These are phyloP conservation scores for Cylas formicarius DNA, from an alignment of 1,140 invertebrate genomes.

Conservation along the genomic window DNA sequence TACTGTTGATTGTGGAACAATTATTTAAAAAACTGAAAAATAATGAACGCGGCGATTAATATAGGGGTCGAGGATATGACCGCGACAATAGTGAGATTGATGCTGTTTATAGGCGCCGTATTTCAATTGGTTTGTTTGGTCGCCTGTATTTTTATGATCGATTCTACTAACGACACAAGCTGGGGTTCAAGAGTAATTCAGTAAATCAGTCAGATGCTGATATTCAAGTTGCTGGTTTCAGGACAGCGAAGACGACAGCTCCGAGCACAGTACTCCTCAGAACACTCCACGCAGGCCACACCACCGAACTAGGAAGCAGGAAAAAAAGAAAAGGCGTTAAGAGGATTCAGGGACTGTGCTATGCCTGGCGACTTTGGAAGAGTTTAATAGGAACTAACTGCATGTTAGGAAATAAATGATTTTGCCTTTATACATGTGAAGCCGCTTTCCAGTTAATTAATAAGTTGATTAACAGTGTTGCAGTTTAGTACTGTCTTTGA, in stretches of 20 bases:
- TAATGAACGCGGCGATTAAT: conserved; percentile 36
- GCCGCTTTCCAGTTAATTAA: too few relatives aligned
- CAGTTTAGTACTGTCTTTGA: too few relatives aligned
- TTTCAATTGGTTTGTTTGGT: conserved; percentile 61
- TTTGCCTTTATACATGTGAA: too few relatives aligned
- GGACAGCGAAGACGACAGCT: conserved; percentile 48
- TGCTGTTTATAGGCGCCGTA: conserved; percentile 60
- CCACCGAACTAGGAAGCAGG: conserved; percentile 45
- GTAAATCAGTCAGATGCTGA: background rate
- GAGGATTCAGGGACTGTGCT: too few relatives aligned
- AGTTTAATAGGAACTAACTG: too few relatives aligned
- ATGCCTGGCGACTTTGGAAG: too few relatives aligned
- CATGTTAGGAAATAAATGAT: too few relatives aligned
- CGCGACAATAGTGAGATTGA: conserved; percentile 57
- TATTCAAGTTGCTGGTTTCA: conserved; percentile 27
- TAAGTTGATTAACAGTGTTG: too few relatives aligned
- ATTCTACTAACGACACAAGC: conserved; percentile 34
- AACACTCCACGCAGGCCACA: conserved; percentile 47
- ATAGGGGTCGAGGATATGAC: conserved; percentile 51
- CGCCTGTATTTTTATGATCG: conserved; percentile 56
- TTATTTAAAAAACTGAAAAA: conserved; percentile 13
- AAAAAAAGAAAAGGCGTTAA: conserved; percentile 51
- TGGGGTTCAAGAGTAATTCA: conserved; percentile 32
- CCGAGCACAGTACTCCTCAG: conserved; percentile 54
- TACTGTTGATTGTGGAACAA: too few relatives aligned